These are phyloP conservation scores for Lithophane leautieri DNA, from an alignment of 2,888 invertebrate species.

Conservation along the genomic window DNA sequence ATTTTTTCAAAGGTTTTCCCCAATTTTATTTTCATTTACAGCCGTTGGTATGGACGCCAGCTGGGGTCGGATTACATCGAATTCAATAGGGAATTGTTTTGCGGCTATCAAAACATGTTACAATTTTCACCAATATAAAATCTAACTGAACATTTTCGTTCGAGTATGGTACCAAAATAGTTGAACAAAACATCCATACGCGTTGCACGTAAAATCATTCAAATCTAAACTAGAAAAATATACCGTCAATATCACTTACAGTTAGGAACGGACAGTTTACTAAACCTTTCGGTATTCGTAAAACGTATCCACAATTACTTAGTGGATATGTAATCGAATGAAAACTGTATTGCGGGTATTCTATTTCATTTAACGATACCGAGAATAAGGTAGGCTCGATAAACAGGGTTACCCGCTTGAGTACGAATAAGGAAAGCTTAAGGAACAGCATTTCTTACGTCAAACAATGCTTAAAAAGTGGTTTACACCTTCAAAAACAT, in stretches of 20 bases:
- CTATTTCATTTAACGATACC: conserved; percentile 64
- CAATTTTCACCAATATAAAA: conserved; percentile 13
- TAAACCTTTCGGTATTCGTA: conserved; percentile 50
- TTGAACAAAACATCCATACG: conserved; percentile 27
- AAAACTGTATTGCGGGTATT: conserved; percentile 58
- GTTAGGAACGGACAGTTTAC: conserved; percentile 41
- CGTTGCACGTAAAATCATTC: conserved; percentile 48
- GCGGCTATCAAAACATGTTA: conserved; percentile 10
- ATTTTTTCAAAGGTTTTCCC: conserved; percentile 53
- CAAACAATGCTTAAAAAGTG: not conserved
- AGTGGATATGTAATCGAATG: conserved; percentile 65
- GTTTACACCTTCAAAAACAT: not conserved
- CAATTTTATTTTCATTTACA: conserved; percentile 58
- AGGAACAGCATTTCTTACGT: not conserved
- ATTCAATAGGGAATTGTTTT: conserved; percentile 25
- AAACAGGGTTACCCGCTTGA: conserved; percentile 41
- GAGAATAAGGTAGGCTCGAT: conserved; percentile 61
- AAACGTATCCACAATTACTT: conserved; percentile 61
- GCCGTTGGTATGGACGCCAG: conserved; percentile 3
- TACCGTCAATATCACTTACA: conserved; percentile 43
- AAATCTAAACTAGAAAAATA: conserved; percentile 37
- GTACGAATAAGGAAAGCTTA: conserved; percentile 38
- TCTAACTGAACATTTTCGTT: conserved; percentile 23
- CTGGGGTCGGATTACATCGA: conserved; percentile 24
- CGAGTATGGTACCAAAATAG: conserved; percentile 18